These are phyloP conservation scores for Drosophila elegans DNA, from an alignment of 1,140 invertebrate species.

Conservation along the genomic window DNA sequence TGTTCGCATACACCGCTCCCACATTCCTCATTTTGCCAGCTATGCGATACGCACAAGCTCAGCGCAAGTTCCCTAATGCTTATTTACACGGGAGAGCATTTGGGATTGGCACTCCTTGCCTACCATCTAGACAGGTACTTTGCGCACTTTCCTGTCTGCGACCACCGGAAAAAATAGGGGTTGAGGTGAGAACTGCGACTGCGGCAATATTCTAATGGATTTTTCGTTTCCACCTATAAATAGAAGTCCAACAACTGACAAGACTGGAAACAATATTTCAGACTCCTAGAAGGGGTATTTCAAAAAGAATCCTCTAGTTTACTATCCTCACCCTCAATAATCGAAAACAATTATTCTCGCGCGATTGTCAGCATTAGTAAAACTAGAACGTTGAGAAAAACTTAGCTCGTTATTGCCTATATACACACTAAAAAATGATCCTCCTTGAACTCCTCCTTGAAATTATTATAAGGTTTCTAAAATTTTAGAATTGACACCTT, in stretches of 20 bases:
- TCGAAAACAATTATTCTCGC: no score
- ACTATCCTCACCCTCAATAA: no score
- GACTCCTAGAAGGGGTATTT: slow-evolving; percentile 11
- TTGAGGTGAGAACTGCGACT: slow-evolving; percentile 11
- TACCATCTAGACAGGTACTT: slow-evolving; percentile 25
- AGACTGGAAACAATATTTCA: slow-evolving; percentile 38
- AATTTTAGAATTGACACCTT: no score
- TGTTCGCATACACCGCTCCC: slow-evolving; percentile 15
- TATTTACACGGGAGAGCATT: slow-evolving; percentile 48
- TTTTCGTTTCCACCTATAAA: slow-evolving; percentile 41
- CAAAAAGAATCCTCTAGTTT: neutral
- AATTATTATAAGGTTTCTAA: no score
- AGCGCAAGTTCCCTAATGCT: slow-evolving; percentile 53
- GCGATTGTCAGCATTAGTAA: no score
- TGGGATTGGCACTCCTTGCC: slow-evolving; percentile 27
- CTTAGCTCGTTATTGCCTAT: no score
- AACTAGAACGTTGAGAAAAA: no score
- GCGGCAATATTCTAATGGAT: slow-evolving; percentile 67
- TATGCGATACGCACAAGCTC: slow-evolving; percentile 33
- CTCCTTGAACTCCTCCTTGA: no score
- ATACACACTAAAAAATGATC: no score
- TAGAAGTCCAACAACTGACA: slow-evolving; percentile 31
- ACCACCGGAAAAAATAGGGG: slow-evolving; percentile 5
- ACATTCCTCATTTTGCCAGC: slow-evolving; percentile 3
- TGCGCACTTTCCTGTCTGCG: slow-evolving; percentile 20